Percentiles rank a stretch among this genome's conserved stretches.
These are phyloP conservation scores for Pachypeltis micranthus DNA, from an alignment of 1,140 invertebrate species.

Conservation along the genomic window DNA sequence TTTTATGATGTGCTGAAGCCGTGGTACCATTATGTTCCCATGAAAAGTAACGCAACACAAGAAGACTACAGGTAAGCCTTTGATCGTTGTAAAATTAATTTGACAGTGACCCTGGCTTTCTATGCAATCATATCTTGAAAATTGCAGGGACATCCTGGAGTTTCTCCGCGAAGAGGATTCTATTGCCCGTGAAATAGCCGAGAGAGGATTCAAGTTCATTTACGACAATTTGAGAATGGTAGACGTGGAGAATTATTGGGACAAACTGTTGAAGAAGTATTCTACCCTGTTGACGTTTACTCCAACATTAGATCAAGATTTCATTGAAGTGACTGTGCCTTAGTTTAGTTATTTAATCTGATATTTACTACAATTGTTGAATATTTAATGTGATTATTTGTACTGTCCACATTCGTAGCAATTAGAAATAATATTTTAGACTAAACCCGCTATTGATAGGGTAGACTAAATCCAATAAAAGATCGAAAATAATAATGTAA, in stretches of 20 bases:
- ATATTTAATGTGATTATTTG: no score
- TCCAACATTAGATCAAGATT: conserved; percentile 11
- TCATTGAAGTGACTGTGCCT: conserved; percentile 11
- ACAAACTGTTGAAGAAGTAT: conserved; percentile 64
- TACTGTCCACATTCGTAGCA: no score
- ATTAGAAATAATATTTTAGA: no score
- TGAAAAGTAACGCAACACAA: conserved; percentile 54
- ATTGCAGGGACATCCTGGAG: conserved; percentile 40
- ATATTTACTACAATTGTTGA: no score
- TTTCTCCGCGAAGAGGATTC: conserved; percentile 70
- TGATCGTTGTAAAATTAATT: background rate
- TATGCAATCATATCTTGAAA: no score
- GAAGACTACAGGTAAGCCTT: conserved; percentile 44
- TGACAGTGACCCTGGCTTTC: no score
- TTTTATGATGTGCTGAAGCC: conserved; percentile 85
- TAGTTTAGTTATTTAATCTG: no score
- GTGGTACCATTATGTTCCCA: conserved; percentile 92
- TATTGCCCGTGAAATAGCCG: conserved; percentile 66
- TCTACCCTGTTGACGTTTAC: conserved; percentile 58
- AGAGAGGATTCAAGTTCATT: conserved; percentile 67
- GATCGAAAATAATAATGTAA: no score
- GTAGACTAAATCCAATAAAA: no score
- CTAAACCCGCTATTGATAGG: no score
- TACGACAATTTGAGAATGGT: conserved; percentile 70
- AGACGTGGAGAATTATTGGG: conserved; percentile 82